Percentiles rank a stretch among this genome's conserved stretches.
phyloP scores from a whole-genome alignment of 1,140 invertebrate genomes.

The Papilio aristodemus region DNA sequence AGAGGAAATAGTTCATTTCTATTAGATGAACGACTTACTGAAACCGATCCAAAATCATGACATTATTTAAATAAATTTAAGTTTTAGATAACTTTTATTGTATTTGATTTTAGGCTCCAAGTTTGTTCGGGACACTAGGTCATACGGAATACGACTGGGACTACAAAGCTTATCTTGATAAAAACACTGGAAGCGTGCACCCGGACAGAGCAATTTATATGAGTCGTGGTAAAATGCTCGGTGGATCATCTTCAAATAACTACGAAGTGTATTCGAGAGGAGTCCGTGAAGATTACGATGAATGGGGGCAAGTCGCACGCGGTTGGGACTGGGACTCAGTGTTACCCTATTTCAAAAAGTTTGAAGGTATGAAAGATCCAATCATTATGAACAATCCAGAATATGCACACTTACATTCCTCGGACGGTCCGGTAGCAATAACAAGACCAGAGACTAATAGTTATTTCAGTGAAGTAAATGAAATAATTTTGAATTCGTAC shows the following conservation, averaged over 20 bases:
- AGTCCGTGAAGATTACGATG: slow-evolving; percentile 87
- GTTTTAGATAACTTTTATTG: not conserved
- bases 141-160: slow-evolving; percentile 65
- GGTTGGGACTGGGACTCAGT: slow-evolving; percentile 91
- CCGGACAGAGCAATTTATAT: slow-evolving; percentile 43
- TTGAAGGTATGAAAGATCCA: slow-evolving; percentile 64
- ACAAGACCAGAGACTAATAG: slow-evolving; percentile 51
- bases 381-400: slow-evolving; percentile 49
- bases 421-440: slow-evolving; percentile 56
- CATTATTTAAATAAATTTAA: not conserved
- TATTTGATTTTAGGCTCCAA: slow-evolving; percentile 56
- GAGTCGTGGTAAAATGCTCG: slow-evolving; percentile 81
- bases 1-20: no score
- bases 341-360: slow-evolving; percentile 67
- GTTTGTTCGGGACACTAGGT: slow-evolving; percentile 51
- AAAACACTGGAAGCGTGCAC: slow-evolving; percentile 52
- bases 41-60: no score
- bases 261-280: slow-evolving; percentile 90
- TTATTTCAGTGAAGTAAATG: slow-evolving; percentile 48
- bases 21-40: no score
- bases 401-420: slow-evolving; percentile 57
- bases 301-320: slow-evolving; percentile 82
- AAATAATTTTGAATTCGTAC: slow-evolving; percentile 52
- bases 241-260: slow-evolving; percentile 88
- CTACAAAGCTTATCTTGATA: slow-evolving; percentile 52